Evolutionary conservation across 2,888 invertebrate genomes (phyloP).

Genomic region (Habrosyne pyritoides): DNA sequence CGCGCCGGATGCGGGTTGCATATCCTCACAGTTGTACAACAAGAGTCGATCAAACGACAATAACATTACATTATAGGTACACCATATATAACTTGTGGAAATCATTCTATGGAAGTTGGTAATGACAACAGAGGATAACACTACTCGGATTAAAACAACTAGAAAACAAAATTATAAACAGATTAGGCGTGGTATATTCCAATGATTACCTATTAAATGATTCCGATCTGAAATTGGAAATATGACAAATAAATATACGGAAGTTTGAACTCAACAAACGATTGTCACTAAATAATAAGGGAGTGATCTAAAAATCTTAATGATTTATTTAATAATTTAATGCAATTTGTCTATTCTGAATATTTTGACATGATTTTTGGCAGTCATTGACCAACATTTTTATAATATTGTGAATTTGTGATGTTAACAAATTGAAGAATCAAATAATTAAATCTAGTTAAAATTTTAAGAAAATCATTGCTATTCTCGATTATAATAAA

Average conservation of each 20-base stretch:
- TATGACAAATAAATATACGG: constrained; percentile 65
- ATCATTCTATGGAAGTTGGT: constrained; percentile 9
- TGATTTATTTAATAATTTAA: background rate
- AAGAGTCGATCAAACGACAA: constrained; percentile 40
- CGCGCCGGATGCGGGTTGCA: constrained; percentile 10
- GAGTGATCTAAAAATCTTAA: constrained; percentile 11
- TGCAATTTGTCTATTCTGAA: background rate
- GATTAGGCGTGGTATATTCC: constrained; percentile 60
- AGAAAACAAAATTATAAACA: constrained; percentile 56
- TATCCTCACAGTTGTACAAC: constrained; percentile 28
- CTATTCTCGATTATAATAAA: too few relatives aligned
- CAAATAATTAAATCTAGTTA: background rate
- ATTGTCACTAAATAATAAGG: constrained; percentile 40
- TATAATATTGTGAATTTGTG: too few relatives aligned
- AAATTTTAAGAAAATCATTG: too few relatives aligned
- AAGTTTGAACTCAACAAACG: constrained; percentile 53
- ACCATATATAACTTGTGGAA: constrained; percentile 37
- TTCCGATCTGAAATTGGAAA: constrained; percentile 84
- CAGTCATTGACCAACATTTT: background rate
- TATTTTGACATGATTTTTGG: background rate
- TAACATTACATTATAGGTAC: constrained; percentile 46
- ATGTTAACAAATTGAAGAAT: background rate
- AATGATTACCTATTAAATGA: constrained; percentile 83
- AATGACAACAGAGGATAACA: constrained; percentile 57
- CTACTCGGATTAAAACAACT: constrained; percentile 71